Evolutionary conservation across 2,888 invertebrate species (phyloP), one percentile per base, ranked within the genome.

Genomic region (Sipha maydis): DNA sequence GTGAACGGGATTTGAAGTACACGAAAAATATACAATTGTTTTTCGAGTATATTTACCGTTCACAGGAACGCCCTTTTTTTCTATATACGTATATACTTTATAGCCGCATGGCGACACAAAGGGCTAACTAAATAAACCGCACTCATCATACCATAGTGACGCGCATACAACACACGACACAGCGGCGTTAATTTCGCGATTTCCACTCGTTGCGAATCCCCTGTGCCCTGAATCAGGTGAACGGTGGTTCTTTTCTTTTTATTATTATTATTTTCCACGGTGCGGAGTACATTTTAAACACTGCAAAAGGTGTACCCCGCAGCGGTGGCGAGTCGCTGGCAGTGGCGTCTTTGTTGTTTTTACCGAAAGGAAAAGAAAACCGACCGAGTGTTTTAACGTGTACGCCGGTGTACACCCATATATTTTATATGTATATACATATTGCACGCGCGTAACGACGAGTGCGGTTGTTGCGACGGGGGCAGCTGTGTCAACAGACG

Each of bases 401-500:
- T 14, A 48, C 25, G 4, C 41, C n/a, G n/a, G n/a, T n/a, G 38
- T 9, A 19, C 25, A 5, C 17, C 1, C 38, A 34, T 21, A 31
- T 38, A 75, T 75, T 38, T 8, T 83, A 28, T 25, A n/a, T 76
- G 4, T 41, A 31, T 84, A 84, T 14, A 28, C 14, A 17, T 25
- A 3, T 19, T 17, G 11, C 48, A n/a, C 75, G 25, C 41, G 38
- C n/a, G 28, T 38, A 73, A 34, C 73, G 38, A 73, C 67, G 21
- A 8, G 1, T 1, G 61, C 7, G 61, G 21, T 25, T 1, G 19
- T 5, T 3, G 31, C 5, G 28, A 54, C 54, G 8, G 0, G 21
- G 54, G 31, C 86, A 88, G 86, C 86, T 88, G 86, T 80, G 86
- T 88, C 80, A 88, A 88, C 86, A 88, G 41, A 41, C 21, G 86